phyloP scores from a whole-genome alignment of 2,113 vertebrate species.

The Chinchilla lanigera region DNA sequence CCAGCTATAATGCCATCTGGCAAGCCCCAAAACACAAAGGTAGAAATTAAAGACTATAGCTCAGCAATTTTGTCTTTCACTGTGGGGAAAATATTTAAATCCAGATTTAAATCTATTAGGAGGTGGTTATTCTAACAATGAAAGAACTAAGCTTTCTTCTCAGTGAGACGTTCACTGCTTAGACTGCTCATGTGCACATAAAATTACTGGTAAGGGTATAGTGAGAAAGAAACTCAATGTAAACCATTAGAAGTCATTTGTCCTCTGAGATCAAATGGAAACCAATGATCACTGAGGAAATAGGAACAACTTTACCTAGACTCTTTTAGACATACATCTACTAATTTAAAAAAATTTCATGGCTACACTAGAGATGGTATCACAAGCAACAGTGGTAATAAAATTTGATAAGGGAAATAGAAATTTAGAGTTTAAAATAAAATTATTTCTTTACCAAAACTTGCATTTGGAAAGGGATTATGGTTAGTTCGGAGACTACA shows the following conservation, averaged over 20 bases:
- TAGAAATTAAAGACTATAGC: background rate
- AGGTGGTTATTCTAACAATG: background rate
- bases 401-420: background rate
- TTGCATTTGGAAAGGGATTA: background rate
- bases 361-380: background rate
- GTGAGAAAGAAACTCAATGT: background rate
- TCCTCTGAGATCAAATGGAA: background rate
- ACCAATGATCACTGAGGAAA: background rate
- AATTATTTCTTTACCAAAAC: background rate
- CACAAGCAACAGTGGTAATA: background rate
- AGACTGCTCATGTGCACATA: background rate
- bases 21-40: background rate
- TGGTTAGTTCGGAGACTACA: background rate
- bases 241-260: background rate
- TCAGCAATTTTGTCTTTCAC: background rate
- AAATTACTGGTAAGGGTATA: background rate
- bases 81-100: background rate
- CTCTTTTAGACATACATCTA: background rate
- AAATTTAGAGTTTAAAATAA: background rate
- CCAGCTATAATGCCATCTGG: background rate
- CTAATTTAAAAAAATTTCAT: background rate
- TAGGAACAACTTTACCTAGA: background rate
- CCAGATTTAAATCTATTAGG: background rate
- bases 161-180: background rate
- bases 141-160: conserved; percentile 5